phyloP scores from a whole-genome alignment of 2,113 vertebrate species.

The Caretta caretta region DNA sequence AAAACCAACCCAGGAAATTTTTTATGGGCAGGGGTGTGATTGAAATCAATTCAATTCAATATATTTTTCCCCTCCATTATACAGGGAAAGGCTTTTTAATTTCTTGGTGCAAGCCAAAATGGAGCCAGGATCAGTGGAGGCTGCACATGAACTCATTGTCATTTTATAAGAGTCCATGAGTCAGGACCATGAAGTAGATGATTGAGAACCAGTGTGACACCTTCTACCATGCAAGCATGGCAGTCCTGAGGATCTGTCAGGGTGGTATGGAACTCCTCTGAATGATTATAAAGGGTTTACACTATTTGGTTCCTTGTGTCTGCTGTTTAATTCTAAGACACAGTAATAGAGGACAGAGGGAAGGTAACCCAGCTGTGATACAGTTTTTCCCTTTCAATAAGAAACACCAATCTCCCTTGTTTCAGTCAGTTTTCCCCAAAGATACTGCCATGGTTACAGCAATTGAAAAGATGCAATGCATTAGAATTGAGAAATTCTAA shows the following conservation, averaged over 20 bases:
- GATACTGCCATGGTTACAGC: background rate
- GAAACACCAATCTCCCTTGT: background rate
- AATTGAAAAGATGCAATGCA: background rate
- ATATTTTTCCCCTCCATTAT: background rate
- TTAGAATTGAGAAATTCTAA: background rate
- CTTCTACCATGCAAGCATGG: background rate
- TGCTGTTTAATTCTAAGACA: background rate
- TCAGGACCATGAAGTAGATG: background rate
- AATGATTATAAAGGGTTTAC: background rate
- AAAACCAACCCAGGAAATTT: background rate
- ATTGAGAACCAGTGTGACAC: background rate
- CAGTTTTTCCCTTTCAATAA: background rate
- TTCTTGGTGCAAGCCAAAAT: background rate
- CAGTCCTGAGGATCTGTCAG: background rate
- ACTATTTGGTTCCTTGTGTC: background rate
- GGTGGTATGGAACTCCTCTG: background rate
- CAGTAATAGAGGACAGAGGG: background rate
- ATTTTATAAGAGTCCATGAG: background rate
- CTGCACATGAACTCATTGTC: background rate
- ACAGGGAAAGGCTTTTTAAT: background rate
- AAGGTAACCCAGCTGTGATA: background rate
- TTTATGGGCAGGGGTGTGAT: background rate
- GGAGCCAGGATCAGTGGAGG: background rate
- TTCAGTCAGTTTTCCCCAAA: background rate
- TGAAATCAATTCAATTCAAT: background rate